Evolutionary conservation across 2,797 vertebrate genomes (phyloP), one percentile per base, ranked within the genome.

Genomic region (Pangasius krempfi): DNA sequence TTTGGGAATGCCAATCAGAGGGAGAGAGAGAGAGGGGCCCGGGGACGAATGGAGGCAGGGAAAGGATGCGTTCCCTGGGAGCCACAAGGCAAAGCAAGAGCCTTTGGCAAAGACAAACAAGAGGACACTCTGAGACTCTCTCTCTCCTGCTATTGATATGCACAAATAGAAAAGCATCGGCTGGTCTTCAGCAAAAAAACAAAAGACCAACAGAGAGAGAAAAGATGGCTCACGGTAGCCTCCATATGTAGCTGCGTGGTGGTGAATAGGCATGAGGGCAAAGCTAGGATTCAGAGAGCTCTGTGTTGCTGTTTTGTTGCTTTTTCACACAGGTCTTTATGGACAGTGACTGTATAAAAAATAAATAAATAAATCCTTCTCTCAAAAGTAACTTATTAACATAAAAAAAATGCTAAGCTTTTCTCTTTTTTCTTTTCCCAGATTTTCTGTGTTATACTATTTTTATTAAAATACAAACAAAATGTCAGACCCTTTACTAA

Each of bases 61-160:
- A 94, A 94, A 93, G 93, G 94, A 92, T 93, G 92, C 92, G 95
- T 92, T 96, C 95, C 94, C 94, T 95, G 95, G 95, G 95, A 96
- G 96, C 95, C 95, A 95, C 94, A 95, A 96, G 96, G 95, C 96
- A 95, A 95, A 96, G 95, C 94, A 91, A 94, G 94, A 93, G 94
- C 94, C 95, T 96, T 95, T 95, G 95, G 95, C 94, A 95, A 96
- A 97, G 95, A 95, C 95, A 96, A 96, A 96, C 95, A 96, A 95
- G 91, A 93, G 93, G 95, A 96, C 93, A 93, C 91, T 86, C 90
- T 88, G 94, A 91, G 94, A 96, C 94, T 94, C 94, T 94, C 94
- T 89, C 89, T 79, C 87, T 70, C 83, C 52, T 89, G 79, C 90
- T 87, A 96, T 96, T 96, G 94, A 96, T 96, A 96, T 96, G 96